Evolutionary conservation across 2,797 vertebrate genomes (phyloP).

Genomic region (Anniella stebbinsi): DNA sequence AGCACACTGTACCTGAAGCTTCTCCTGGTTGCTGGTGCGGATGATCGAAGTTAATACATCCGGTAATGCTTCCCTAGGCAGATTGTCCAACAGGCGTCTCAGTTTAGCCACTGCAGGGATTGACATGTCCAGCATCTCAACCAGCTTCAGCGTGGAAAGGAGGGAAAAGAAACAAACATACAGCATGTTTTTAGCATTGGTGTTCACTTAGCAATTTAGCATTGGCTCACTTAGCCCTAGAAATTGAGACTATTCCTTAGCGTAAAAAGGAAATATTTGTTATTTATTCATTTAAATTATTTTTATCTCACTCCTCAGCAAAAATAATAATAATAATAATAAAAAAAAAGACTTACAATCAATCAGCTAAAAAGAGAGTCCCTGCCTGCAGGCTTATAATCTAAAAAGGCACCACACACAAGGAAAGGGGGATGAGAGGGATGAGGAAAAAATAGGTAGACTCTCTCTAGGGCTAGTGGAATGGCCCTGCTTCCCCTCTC

Average conservation of each 20-base stretch:
- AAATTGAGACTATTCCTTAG: neutral
- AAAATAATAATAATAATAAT: no score
- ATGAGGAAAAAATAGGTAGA: no score
- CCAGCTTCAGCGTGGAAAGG: constrained; percentile 80
- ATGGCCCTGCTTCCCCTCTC: no score
- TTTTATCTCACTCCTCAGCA: neutral
- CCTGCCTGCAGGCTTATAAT: no score
- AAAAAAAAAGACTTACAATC: no score
- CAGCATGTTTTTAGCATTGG: neutral
- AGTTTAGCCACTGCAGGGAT: constrained; percentile 96
- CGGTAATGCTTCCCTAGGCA: constrained; percentile 93
- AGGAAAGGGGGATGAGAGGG: no score
- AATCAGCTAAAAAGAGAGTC: no score
- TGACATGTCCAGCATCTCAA: constrained; percentile 96
- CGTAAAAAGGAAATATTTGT: no score
- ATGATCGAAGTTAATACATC: constrained; percentile 96
- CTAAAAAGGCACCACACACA: no score
- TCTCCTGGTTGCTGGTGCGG: constrained; percentile 94
- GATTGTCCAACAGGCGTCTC: constrained; percentile 89
- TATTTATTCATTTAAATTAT: neutral
- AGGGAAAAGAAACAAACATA: neutral
- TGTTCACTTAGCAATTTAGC: neutral
- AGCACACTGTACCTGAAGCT: constrained; percentile 87
- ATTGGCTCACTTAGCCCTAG: no score
- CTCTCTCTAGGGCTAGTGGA: no score